Evolutionary conservation across 2,888 invertebrate species (phyloP), one percentile per base, ranked within the genome.

Genomic region (Pseudococcus longispinus): DNA sequence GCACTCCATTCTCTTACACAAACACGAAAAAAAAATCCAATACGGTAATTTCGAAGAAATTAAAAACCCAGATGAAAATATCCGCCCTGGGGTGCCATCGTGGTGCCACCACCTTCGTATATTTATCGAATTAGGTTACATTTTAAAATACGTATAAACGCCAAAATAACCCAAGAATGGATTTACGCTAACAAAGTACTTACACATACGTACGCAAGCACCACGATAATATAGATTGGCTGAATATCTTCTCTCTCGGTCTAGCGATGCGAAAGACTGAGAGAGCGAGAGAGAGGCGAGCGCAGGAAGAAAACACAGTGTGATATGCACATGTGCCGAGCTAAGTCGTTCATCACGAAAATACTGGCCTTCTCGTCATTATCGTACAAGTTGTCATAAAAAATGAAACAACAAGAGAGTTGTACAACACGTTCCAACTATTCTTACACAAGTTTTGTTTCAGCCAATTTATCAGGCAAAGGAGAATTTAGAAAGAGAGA

Each of bases 381-480:
- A 80, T 80, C 29, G 77, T 80, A 80, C 77, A 42, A 80, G 77
- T 80, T 80, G 77, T 80, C 77, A 80, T 80, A 80, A 80, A 77
- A 80, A 80, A 80, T 80, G 37, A 42, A 80, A 80, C 77, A 80
- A 80, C 77, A 42, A 80, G 77, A 80, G 77, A 80, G 77, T 80
- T 80, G 77, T 80, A 37, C 42, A 80, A 80, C 77, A 80, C 77
- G 77, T 80, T 80, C 77, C 77, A 80, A 80, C 77, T 80, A 80
- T 80, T 80, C 77, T 80, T 80, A 80, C 77, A 80, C 77, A 80
- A 37, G 77, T 80, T 80, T 80, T 42, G 77, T 80, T 80, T 80
- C 77, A 80, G 77, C 77, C 77, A 80, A 80, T 80, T 80, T 80
- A 80, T 80, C 77, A 80, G 42, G 42, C 60, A 80, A 80, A 70